These are phyloP conservation scores for Eupithecia tripunctaria DNA, from an alignment of 2,888 invertebrate species.

Conservation along the genomic window DNA sequence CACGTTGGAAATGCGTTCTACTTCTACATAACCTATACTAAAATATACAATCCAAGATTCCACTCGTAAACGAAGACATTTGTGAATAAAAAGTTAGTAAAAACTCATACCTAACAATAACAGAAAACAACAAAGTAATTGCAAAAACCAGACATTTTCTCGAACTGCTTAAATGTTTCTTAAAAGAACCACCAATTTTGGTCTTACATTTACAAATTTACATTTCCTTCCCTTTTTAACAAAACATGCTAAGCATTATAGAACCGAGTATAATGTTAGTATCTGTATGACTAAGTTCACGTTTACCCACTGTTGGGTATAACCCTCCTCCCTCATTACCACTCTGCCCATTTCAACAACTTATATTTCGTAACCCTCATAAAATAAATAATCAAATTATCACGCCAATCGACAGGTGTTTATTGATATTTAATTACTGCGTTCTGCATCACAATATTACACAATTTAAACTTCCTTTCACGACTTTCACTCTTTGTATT, in stretches of 20 bases:
- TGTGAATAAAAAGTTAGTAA: too few relatives aligned
- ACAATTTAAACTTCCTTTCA: conserved; percentile 14
- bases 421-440: neutral
- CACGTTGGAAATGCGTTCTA: neutral
- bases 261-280: neutral
- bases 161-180: too few relatives aligned
- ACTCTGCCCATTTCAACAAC: neutral
- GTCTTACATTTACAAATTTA: too few relatives aligned
- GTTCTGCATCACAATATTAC: conserved; percentile 2
- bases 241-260: too few relatives aligned
- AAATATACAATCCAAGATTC: too few relatives aligned
- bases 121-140: too few relatives aligned
- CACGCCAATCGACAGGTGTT: neutral
- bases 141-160: too few relatives aligned
- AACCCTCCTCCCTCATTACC: neutral
- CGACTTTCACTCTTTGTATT: conserved; percentile 35
- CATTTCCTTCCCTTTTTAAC: too few relatives aligned
- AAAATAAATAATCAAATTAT: neutral
- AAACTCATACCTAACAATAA: too few relatives aligned
- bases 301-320: neutral
- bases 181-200: too few relatives aligned
- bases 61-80: too few relatives aligned
- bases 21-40: too few relatives aligned
- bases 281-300: neutral
- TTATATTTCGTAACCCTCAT: neutral